Conservation (phyloP, 2,113 vertebrate genomes). For the Tapirus terrestris region DNA sequence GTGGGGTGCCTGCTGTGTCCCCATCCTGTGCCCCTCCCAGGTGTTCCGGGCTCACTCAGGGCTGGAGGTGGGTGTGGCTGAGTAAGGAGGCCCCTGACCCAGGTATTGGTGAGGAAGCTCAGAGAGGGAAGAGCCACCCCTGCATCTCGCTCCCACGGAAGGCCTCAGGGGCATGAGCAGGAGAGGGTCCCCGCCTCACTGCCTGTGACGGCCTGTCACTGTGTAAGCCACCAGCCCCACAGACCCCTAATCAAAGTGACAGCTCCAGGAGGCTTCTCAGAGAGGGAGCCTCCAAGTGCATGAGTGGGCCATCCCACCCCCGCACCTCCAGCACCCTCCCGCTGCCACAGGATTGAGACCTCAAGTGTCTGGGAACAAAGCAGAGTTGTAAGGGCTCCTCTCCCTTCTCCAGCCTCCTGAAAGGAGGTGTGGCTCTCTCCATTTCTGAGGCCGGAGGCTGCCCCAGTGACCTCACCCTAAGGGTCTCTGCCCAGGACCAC, state of each 20-base stretch:
- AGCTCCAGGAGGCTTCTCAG: conserved; percentile 25
- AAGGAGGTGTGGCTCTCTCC: background rate
- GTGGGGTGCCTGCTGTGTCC: background rate
- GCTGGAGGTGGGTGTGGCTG: background rate
- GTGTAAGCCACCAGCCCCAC: background rate
- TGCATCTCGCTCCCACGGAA: background rate
- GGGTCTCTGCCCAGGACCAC: background rate
- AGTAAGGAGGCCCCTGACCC: background rate
- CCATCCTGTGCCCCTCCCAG: background rate
- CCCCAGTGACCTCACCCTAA: background rate
- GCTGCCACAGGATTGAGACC: background rate
- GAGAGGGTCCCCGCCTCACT: background rate
- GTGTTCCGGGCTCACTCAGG: background rate
- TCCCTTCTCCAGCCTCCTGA: background rate
- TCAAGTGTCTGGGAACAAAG: background rate
- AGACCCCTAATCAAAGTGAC: conserved; percentile 69
- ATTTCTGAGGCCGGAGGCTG: background rate
- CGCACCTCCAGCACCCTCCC: no score
- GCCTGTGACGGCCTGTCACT: conserved; percentile 31
- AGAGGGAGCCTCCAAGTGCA: background rate
- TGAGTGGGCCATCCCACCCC: background rate
- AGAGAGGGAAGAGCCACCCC: background rate
- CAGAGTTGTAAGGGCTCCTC: background rate
- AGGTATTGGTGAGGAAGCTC: background rate
- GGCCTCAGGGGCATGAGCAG: background rate